Base-by-base conservation (phyloP, 2,888 invertebrate genomes). In the Bombylius discolor region DNA sequence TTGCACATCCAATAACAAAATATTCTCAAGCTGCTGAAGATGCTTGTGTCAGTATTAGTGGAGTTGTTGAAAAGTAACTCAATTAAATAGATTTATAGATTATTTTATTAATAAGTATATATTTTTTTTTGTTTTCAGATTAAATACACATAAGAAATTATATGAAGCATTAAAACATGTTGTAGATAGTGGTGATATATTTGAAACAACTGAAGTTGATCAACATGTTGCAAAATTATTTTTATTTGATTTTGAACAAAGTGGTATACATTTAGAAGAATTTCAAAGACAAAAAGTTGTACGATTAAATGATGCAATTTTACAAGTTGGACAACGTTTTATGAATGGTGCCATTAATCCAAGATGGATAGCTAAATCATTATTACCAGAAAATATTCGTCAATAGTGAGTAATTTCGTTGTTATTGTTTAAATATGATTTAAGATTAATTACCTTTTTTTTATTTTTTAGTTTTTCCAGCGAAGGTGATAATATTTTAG, bases 221-320 rank as follows among this genome's bases (percentile, higher is more conserved):
- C 75, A 83, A 56, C 88, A 95, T 68, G 89, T 98, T 1, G 85
- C 89, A 0, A 81, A 86, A 64, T 76, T 99, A 49, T 97, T 99
- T 71, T 76, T 97, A 7, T 92, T 94, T 70, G 98, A 99, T 73
- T 99, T 99, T 74, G 96, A 99, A 69, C 95, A 96, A 71, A 89
- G 92, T 69, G 99, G 98, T 4, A 98, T 99, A 59, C 97, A 99
- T 71, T 77, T 99, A 57, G 81, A 85, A 9, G 87, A 91, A 60
- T 74, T 77, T 0, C 81, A 85, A 48, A 77, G 93, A 33, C 61
- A 71, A 52, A 70, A 69, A n/a, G 95, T 97, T 50, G 96, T 97
- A 0, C 78, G 82, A 0, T 77, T 97, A 32, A 97, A 95, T 68
- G 89, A 96, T 68, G 77, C 80, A 52, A 93, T 96, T 59, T 76